These are phyloP conservation scores for Microcebus tavaratra DNA, from an alignment of 2,113 vertebrate genomes.

Conservation along the genomic window DNA sequence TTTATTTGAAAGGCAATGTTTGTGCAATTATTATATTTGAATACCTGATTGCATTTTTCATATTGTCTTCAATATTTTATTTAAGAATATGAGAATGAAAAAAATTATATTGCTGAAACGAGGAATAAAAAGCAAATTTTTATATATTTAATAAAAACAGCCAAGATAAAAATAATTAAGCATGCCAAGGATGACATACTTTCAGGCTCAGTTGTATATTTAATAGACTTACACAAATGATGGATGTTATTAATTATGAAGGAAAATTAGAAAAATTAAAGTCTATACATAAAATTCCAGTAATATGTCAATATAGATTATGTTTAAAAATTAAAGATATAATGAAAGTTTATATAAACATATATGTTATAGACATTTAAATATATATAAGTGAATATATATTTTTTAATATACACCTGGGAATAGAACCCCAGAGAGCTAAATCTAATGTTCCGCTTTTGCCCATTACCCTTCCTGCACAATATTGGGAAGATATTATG, in stretches of 20 bases:
- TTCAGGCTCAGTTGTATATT: neutral
- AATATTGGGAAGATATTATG: neutral
- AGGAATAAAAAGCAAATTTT: neutral
- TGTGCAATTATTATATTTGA: neutral
- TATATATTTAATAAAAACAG: neutral
- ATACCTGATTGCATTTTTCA: neutral
- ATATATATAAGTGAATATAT: neutral
- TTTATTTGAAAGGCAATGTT: neutral
- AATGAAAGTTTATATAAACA: neutral
- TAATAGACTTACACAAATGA: neutral
- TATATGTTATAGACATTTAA: neutral
- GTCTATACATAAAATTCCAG: neutral
- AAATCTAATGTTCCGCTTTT: neutral
- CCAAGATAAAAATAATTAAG: conserved; percentile 11
- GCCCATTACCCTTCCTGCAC: neutral
- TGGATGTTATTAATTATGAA: neutral
- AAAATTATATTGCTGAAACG: neutral
- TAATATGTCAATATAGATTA: neutral
- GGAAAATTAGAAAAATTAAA: conserved; percentile 7
- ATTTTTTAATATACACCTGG: neutral
- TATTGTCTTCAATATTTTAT: neutral
- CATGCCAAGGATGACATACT: neutral
- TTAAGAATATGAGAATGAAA: neutral
- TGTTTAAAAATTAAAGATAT: neutral
- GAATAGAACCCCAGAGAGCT: neutral